phyloP scores from a whole-genome alignment of 1,140 invertebrate genomes.

The Drosophila leontia region DNA sequence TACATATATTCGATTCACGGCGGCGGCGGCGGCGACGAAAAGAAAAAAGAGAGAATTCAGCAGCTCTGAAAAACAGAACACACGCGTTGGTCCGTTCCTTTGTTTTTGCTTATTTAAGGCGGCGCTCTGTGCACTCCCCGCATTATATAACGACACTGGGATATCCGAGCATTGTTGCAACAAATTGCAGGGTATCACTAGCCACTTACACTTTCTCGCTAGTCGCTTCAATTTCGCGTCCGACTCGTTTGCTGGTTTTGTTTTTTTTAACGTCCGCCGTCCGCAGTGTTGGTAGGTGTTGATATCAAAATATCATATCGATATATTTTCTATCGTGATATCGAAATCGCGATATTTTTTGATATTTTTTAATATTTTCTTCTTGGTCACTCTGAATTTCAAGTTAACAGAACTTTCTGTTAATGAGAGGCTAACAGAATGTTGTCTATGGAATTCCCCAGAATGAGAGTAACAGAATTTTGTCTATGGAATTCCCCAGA shows the following conservation, averaged over 20 bases:
- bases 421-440: no score
- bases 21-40: slow-evolving; percentile 27
- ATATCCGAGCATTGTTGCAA: slow-evolving; percentile 23
- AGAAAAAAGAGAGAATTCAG: slow-evolving; percentile 13
- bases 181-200: neutral
- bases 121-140: neutral
- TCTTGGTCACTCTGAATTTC: no score
- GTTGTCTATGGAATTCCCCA: no score
- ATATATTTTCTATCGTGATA: no score
- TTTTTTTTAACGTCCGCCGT: slow-evolving; percentile 23
- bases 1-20: slow-evolving; percentile 49
- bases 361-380: no score
- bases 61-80: slow-evolving; percentile 40
- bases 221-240: slow-evolving; percentile 42
- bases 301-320: no score
- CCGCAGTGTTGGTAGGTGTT: neutral
- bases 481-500: no score
- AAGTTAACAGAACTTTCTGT: no score
- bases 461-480: no score
- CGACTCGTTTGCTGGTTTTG: slow-evolving; percentile 43
- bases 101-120: slow-evolving; percentile 35
- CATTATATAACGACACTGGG: slow-evolving; percentile 37
- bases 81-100: slow-evolving; percentile 63
- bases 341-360: no score
- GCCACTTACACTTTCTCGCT: slow-evolving; percentile 71